Evolutionary conservation across 2,888 invertebrate species (phyloP).

Genomic region (Aphodius granarius): DNA sequence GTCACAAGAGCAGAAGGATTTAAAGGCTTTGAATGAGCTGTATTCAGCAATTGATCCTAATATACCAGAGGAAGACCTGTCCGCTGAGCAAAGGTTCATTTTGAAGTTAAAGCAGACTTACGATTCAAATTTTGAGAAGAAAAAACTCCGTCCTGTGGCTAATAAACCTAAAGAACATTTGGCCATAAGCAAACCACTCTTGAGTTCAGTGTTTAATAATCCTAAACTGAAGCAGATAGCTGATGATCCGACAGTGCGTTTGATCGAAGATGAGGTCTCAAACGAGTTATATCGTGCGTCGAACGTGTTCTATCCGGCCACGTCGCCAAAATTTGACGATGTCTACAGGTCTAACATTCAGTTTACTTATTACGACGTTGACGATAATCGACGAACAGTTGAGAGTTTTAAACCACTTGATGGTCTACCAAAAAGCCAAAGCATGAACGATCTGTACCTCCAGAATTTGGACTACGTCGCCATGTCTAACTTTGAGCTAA

Average conservation of each 20-base stretch:
- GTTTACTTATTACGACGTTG: constrained; percentile 26
- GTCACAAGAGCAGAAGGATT: constrained; percentile 43
- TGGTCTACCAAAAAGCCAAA: constrained; percentile 36
- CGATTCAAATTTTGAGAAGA: constrained; percentile 33
- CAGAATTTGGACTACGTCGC: constrained; percentile 19
- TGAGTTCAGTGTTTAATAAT: constrained; percentile 47
- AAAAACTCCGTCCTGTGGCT: constrained; percentile 42
- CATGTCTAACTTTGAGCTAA: constrained; percentile 15
- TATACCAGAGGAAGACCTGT: constrained; percentile 43
- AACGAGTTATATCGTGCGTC: constrained; percentile 13
- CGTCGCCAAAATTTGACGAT: constrained; percentile 25
- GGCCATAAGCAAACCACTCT: constrained; percentile 49
- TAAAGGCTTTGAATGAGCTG: constrained; percentile 42
- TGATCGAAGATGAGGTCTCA: constrained; percentile 36
- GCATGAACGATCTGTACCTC: constrained; percentile 36
- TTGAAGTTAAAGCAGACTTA: constrained; percentile 45
- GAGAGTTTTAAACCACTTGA: constrained; percentile 21
- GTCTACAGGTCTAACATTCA: constrained; percentile 25
- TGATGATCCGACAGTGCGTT: constrained; percentile 40
- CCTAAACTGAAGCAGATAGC: constrained; percentile 45
- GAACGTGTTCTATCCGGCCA: constrained; percentile 18
- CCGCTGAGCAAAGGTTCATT: constrained; percentile 44
- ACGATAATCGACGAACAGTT: constrained; percentile 2
- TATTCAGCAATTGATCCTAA: constrained; percentile 46
- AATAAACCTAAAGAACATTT: constrained; percentile 45